phyloP scores from a whole-genome alignment of 2,888 invertebrate genomes.

The Cryptocheilus praepositus region DNA sequence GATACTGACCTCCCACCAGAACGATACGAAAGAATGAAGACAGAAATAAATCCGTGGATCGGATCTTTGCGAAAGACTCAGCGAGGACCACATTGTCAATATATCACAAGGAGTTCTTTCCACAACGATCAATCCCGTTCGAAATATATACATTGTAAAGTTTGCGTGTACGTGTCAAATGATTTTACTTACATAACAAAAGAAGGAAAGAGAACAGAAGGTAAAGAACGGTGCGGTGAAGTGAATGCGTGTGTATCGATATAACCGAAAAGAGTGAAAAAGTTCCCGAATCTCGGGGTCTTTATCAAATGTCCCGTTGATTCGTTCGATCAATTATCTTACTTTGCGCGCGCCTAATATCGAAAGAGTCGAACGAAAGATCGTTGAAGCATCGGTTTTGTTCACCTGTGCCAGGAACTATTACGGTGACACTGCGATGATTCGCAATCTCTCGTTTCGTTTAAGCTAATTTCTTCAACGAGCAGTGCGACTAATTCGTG shows the following conservation, averaged over 20 bases:
- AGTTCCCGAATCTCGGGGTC: constrained; percentile 34
- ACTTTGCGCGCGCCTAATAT: background rate
- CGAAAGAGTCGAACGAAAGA: constrained; percentile 4
- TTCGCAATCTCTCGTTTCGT: background rate
- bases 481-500: too few species aligned
- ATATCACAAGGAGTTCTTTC: constrained; percentile 39
- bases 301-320: constrained; percentile 38
- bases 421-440: constrained; percentile 35
- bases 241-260: too few species aligned
- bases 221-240: too few species aligned
- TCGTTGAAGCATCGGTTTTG: constrained; percentile 36
- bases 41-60: constrained; percentile 5
- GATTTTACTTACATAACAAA: too few species aligned
- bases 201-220: too few species aligned
- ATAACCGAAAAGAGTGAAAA: too few species aligned
- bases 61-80: constrained; percentile 39
- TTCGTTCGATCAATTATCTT: constrained; percentile 12
- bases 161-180: too few species aligned
- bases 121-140: constrained; percentile 27
- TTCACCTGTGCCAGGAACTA: constrained; percentile 45
- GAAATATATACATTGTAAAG: background rate
- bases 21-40: too few species aligned
- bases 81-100: constrained; percentile 35
- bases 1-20: too few species aligned
- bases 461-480: too few species aligned